These are phyloP conservation scores for Gadopsis bispinosus DNA, from an alignment of 2,797 vertebrate genomes.

Conservation along the genomic window DNA sequence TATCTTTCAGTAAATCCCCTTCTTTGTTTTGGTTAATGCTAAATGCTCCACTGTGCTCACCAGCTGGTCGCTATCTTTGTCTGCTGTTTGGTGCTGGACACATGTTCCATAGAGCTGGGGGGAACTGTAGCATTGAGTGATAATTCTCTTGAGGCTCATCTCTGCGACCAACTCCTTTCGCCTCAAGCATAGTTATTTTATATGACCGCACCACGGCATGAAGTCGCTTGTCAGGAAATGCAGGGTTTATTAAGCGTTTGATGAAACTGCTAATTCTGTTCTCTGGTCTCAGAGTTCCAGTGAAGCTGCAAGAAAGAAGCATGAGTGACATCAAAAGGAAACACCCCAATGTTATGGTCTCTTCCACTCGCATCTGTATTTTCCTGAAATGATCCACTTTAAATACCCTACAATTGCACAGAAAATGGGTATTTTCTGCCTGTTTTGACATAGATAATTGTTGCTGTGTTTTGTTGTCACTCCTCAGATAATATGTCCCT, in stretches of 20 bases:
- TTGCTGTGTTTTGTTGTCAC: conserved; percentile 13
- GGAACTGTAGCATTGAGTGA: neutral
- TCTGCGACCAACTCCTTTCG: neutral
- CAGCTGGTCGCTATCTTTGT: neutral
- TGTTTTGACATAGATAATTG: conserved; percentile 23
- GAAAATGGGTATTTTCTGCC: conserved; percentile 16
- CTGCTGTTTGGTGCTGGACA: neutral
- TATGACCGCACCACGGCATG: neutral
- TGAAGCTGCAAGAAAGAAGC: neutral
- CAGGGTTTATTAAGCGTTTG: neutral
- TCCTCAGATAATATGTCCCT: neutral
- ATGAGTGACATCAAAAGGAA: neutral
- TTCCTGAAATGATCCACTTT: neutral
- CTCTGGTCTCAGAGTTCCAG: neutral
- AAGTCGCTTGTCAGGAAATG: neutral
- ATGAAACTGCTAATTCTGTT: neutral
- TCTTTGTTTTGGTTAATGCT: neutral
- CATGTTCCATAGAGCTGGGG: neutral
- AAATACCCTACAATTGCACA: conserved; percentile 5
- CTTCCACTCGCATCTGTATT: neutral
- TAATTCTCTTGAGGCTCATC: neutral
- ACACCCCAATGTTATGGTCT: neutral
- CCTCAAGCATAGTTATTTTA: neutral
- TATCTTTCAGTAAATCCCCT: neutral
- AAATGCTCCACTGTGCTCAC: neutral